A percentile compares a stretch with the other conserved stretches of the same genome.
phyloP scores from a whole-genome alignment of 2,113 vertebrate species.

The Poicephalus meyeri region DNA sequence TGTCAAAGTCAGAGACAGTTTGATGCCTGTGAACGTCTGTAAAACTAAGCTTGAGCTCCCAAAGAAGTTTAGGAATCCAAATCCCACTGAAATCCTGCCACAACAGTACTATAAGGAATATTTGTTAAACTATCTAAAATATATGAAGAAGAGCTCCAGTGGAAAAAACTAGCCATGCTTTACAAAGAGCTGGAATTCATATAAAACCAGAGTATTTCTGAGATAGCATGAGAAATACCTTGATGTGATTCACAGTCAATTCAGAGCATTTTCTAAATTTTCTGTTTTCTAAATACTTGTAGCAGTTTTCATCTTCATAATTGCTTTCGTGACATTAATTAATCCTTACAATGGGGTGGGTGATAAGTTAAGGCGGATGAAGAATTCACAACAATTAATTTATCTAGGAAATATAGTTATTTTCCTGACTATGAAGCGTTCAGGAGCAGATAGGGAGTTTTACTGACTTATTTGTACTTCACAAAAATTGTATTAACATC shows the following conservation, averaged over 20 bases:
- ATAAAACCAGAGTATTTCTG: not conserved
- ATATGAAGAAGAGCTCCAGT: not conserved
- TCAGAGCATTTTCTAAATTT: not conserved
- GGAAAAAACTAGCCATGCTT: not conserved
- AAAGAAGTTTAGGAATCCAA: not conserved
- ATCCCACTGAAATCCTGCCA: not conserved
- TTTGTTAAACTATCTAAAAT: not conserved
- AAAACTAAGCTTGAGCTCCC: not conserved
- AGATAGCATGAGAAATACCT: not conserved
- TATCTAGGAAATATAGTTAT: not conserved
- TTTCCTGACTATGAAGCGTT: not conserved
- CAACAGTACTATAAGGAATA: not conserved
- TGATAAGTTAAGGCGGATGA: not conserved
- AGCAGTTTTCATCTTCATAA: constrained; percentile 6
- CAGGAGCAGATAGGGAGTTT: not conserved
- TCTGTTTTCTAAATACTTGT: not conserved
- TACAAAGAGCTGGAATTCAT: not conserved
- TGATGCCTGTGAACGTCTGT: not conserved
- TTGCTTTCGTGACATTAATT: constrained; percentile 14
- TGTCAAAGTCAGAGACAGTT: not conserved
- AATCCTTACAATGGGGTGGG: not conserved
- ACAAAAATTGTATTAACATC: not conserved
- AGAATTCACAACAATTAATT: constrained; percentile 20
- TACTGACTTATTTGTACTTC: not conserved
- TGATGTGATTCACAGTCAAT: not conserved